Percentiles rank a stretch among this genome's conserved stretches.
These are phyloP conservation scores for Lathronympha strigana DNA, from an alignment of 2,888 invertebrate species.

Conservation along the genomic window DNA sequence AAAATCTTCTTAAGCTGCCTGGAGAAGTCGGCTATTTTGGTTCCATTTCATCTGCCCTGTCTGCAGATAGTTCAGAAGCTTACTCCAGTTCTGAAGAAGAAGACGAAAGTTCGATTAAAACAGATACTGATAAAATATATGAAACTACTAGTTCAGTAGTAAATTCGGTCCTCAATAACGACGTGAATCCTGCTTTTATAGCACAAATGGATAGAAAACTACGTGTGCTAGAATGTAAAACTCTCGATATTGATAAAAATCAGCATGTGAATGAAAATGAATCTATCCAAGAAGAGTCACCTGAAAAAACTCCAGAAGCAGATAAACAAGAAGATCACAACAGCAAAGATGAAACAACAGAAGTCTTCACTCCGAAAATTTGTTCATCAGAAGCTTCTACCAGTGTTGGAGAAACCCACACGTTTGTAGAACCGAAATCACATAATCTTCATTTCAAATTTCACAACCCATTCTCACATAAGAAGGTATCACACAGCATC, in stretches of 20 bases:
- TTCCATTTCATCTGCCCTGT: slow-evolving; percentile 74
- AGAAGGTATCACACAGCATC: slow-evolving; percentile 69
- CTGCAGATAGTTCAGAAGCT: slow-evolving; percentile 76
- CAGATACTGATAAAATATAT: slow-evolving; percentile 67
- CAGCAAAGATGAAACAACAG: slow-evolving; percentile 30
- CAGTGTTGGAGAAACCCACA: slow-evolving; percentile 48
- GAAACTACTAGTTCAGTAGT: slow-evolving; percentile 85
- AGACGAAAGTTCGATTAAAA: slow-evolving; percentile 77
- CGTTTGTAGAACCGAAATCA: slow-evolving; percentile 62
- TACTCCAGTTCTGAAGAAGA: slow-evolving; percentile 76
- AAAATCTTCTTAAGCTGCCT: slow-evolving; percentile 71
- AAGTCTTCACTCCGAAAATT: slow-evolving; percentile 21
- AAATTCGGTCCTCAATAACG: slow-evolving; percentile 77
- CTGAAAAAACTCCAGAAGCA: slow-evolving; percentile 39
- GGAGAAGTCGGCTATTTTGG: slow-evolving; percentile 68
- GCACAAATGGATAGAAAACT: slow-evolving; percentile 71
- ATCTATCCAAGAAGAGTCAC: background rate
- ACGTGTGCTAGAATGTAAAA: slow-evolving; percentile 53
- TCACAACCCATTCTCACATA: slow-evolving; percentile 74
- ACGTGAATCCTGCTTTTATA: slow-evolving; percentile 60
- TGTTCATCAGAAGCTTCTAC: slow-evolving; percentile 17
- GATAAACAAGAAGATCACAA: slow-evolving; percentile 25
- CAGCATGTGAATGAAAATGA: slow-evolving; percentile 7
- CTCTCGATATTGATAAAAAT: slow-evolving; percentile 45
- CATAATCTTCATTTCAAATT: slow-evolving; percentile 67